Evolutionary conservation across 2,888 invertebrate species (phyloP), one percentile per base, ranked within the genome.

Genomic region (Torymus tubicola): DNA sequence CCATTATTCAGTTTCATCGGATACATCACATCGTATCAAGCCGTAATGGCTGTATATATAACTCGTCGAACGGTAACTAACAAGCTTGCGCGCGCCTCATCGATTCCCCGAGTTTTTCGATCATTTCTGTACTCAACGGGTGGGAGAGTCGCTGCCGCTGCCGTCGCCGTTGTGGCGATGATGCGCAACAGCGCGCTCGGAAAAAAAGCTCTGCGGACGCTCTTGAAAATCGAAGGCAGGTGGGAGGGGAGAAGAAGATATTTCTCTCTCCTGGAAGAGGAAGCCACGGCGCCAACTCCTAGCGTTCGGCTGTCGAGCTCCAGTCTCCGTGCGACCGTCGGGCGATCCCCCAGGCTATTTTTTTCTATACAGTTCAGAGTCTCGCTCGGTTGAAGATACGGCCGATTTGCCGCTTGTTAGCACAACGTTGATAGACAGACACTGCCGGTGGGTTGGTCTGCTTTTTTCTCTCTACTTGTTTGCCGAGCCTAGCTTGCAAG

Each of bases 301-400:
- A 60, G 58, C 70, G 71, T 14, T 12, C 24, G 24, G 24, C 21
- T 18, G 60, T 14, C 52, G 58, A 42, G n/a, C 69, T 80, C 80
- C 82, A 82, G 82, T 82, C 82, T 68, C 24, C 78, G 75, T 24
- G 53, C 75, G 80, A 80, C 68, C 67, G 58, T 61, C 73, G 75
- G 63, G 57, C 72, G 77, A 81, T 78, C 78, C 63, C 60, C 65
- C 18, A 13, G 2, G 21, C 52, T 18, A 55, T 70, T 67, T 80
- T 68, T 78, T 5, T 12, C n/a, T 14, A 16, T 18, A n/a, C 18
- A 24, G 67, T 16, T 60, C 31, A 31, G 64, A 64, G 16, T 24
- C 24, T 24, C 55, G 50, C 14, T 55, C 18, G 50, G 31, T 58
- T 53, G 31, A 31, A 18, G 24, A 24, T 18, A 58, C 63, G 58